Conservation (phyloP, 1,140 invertebrate genomes). For the Drosophila ogumai region DNA sequence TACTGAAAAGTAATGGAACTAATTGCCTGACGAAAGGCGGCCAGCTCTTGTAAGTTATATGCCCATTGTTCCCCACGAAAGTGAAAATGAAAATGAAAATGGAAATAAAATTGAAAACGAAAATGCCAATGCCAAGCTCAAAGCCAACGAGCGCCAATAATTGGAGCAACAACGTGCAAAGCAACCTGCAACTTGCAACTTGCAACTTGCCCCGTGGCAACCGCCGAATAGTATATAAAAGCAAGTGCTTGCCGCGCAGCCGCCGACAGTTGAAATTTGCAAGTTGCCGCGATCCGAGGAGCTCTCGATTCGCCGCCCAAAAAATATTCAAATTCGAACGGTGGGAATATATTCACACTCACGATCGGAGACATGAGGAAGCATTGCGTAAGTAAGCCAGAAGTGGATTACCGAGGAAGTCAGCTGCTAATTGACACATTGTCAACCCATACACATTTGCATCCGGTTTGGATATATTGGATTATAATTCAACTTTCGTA, state of each 20-base stretch:
- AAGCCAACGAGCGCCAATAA: slow-evolving; percentile 59
- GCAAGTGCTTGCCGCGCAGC: slow-evolving; percentile 73
- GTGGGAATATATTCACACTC: slow-evolving; percentile 33
- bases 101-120: slow-evolving; percentile 66
- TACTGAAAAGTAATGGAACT: slow-evolving; percentile 77
- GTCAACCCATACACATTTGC: slow-evolving; percentile 13
- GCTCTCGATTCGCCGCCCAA: slow-evolving; percentile 18
- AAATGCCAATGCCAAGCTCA: slow-evolving; percentile 79
- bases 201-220: slow-evolving; percentile 27
- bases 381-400: slow-evolving; percentile 74
- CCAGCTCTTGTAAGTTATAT: slow-evolving; percentile 34
- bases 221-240: slow-evolving; percentile 67
- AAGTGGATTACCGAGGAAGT: slow-evolving; percentile 41
- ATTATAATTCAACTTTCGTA: slow-evolving; percentile 28
- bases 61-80: slow-evolving; percentile 60
- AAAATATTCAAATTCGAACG: slow-evolving; percentile 33
- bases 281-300: slow-evolving; percentile 37
- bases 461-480: slow-evolving; percentile 27
- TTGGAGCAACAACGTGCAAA: slow-evolving; percentile 64
- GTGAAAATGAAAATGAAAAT: slow-evolving; percentile 72
- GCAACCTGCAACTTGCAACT: slow-evolving; percentile 25
- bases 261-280: slow-evolving; percentile 65
- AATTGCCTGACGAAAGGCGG: slow-evolving; percentile 77
- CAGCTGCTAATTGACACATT: slow-evolving; percentile 30
- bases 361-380: slow-evolving; percentile 60